Evolutionary conservation across 2,113 vertebrate genomes (phyloP).

Genomic region (Rhinopithecus roxellana): DNA sequence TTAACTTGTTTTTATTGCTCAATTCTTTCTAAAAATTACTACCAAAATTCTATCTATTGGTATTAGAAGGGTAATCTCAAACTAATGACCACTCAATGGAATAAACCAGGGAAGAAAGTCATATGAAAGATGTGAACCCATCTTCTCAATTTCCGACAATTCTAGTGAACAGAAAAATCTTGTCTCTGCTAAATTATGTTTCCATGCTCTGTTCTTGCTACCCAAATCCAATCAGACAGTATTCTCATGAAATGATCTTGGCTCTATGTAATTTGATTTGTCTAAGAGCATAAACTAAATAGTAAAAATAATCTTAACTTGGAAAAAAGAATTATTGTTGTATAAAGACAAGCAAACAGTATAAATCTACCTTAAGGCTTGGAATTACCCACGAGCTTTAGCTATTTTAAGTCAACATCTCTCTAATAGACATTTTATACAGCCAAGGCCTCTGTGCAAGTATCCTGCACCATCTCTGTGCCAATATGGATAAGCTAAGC

Average conservation of each 20-base stretch:
- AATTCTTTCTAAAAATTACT: conserved; percentile 38
- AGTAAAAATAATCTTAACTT: conserved; percentile 7
- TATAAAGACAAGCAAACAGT: conserved; percentile 13
- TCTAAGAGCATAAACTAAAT: conserved; percentile 51
- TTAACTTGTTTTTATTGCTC: conserved; percentile 72
- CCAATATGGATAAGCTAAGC: neutral
- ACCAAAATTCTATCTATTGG: conserved; percentile 29
- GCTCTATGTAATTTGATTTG: conserved; percentile 9
- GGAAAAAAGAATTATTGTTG: neutral
- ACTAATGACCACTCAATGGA: conserved; percentile 26
- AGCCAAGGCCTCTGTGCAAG: neutral
- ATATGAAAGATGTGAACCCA: neutral
- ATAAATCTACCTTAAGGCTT: neutral
- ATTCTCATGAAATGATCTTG: conserved; percentile 31
- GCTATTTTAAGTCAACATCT: neutral
- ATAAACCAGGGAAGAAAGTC: conserved; percentile 32
- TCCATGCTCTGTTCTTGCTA: conserved; percentile 24
- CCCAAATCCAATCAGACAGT: neutral
- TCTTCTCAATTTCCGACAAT: conserved; percentile 26
- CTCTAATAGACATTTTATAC: neutral
- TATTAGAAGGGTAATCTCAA: conserved; percentile 15
- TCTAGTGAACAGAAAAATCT: conserved; percentile 46
- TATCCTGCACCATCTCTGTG: neutral
- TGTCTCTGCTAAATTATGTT: conserved; percentile 20
- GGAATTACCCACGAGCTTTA: neutral